Evolutionary conservation across 2,888 invertebrate genomes (phyloP).

Genomic region (Byasa hedistus): DNA sequence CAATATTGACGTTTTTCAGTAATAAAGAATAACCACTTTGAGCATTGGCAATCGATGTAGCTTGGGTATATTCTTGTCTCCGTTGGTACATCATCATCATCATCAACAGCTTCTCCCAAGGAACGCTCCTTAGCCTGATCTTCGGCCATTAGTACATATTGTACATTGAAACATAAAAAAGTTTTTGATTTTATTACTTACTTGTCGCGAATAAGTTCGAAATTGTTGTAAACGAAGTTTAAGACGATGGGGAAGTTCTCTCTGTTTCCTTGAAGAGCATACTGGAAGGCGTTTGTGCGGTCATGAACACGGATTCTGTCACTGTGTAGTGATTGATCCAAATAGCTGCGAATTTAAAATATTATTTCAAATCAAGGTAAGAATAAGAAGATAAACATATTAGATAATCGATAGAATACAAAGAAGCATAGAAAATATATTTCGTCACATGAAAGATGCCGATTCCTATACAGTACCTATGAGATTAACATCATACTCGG

Average conservation of each 20-base stretch:
- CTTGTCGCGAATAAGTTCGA: conserved; percentile 47
- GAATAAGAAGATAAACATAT: too few relatives aligned
- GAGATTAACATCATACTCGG: background rate
- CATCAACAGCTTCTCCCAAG: too few relatives aligned
- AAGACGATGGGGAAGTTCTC: conserved; percentile 78
- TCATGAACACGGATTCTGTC: conserved; percentile 73
- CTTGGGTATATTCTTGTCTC: too few relatives aligned
- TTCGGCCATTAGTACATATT: too few relatives aligned
- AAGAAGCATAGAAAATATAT: too few relatives aligned
- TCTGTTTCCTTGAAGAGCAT: conserved; percentile 76
- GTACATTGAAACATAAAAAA: too few relatives aligned
- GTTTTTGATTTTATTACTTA: conserved; percentile 41
- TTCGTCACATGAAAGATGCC: background rate
- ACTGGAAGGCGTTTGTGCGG: conserved; percentile 66
- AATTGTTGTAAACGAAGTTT: conserved; percentile 67
- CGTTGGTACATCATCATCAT: too few relatives aligned
- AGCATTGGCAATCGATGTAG: too few relatives aligned
- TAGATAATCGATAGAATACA: background rate
- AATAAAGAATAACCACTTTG: too few relatives aligned
- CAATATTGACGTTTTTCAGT: too few relatives aligned
- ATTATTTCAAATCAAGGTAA: background rate
- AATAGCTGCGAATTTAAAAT: conserved; percentile 64
- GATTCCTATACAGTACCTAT: background rate
- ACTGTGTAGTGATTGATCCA: conserved; percentile 65
- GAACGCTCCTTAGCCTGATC: too few relatives aligned